These are phyloP conservation scores for Chironomus striatipennis DNA, from an alignment of 1,140 invertebrate species.

Conservation along the genomic window DNA sequence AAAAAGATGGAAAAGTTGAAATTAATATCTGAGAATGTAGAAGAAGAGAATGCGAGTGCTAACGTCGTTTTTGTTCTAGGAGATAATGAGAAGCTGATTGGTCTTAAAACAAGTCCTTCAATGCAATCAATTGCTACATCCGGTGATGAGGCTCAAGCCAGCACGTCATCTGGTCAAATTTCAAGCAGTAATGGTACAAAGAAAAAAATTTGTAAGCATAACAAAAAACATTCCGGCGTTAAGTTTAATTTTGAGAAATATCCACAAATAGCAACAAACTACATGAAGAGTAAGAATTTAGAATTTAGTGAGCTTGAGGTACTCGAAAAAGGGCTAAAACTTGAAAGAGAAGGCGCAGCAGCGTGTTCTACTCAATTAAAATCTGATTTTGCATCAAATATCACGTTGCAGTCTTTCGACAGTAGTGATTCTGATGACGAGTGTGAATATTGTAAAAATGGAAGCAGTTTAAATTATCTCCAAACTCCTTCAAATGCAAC, in stretches of 20 bases:
- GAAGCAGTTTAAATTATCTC: conserved; percentile 43
- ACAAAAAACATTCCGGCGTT: conserved; percentile 54
- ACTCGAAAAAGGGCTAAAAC: conserved; percentile 44
- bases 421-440: conserved; percentile 41
- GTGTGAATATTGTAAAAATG: conserved; percentile 44
- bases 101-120: conserved; percentile 41
- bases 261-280: conserved; percentile 57
- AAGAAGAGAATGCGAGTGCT: conserved; percentile 27
- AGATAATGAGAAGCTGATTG: conserved; percentile 58
- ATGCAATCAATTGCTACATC: conserved; percentile 23
- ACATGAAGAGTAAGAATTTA: conserved; percentile 61
- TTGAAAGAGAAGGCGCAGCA: conserved; percentile 29
- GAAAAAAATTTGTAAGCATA: conserved; percentile 25
- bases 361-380: conserved; percentile 22
- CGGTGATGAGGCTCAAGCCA: conserved; percentile 34
- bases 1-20: conserved; percentile 27
- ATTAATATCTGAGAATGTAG: not conserved
- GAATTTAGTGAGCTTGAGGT: conserved; percentile 53
- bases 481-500: conserved; percentile 59
- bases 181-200: conserved; percentile 24
- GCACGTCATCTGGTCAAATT: conserved; percentile 42
- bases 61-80: conserved; percentile 67
- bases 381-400: conserved; percentile 22
- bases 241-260: conserved; percentile 62
- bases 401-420: conserved; percentile 30